Evolutionary conservation across 1,140 invertebrate genomes (phyloP).

Genomic region (Drosophila truncata): DNA sequence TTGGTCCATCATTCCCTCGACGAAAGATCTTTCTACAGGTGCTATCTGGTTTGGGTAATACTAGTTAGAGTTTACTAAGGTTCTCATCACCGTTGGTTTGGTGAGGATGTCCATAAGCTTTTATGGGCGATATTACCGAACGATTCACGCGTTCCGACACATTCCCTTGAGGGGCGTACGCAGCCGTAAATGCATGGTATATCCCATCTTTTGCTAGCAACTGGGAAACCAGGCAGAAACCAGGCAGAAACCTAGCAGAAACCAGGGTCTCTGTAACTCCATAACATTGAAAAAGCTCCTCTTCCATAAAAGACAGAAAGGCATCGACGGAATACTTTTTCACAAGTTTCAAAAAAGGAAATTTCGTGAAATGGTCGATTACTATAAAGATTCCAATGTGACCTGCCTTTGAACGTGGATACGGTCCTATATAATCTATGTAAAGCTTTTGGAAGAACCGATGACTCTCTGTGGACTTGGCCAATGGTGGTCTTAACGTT

Average conservation of each 20-base stretch:
- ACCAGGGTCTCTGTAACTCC: no score
- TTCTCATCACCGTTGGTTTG: conserved; percentile 1
- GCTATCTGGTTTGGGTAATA: no score
- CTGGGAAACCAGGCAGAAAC: no score
- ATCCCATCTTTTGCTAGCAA: no score
- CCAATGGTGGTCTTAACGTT: no score
- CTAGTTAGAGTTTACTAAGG: conserved; percentile 2
- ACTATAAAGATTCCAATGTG: background rate
- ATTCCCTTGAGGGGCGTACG: background rate
- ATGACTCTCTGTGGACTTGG: background rate
- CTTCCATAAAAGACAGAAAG: background rate
- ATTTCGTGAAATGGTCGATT: background rate
- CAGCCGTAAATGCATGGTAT: no score
- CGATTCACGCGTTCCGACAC: conserved; percentile 7
- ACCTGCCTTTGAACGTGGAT: background rate
- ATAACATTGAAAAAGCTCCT: background rate
- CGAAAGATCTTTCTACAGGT: no score
- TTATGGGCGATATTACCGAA: background rate
- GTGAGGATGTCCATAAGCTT: background rate
- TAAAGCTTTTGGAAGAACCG: background rate
- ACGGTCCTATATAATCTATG: background rate
- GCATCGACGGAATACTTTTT: no score
- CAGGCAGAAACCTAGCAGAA: no score
- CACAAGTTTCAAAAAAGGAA: no score
- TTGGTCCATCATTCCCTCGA: no score